phyloP scores from a whole-genome alignment of 2,113 vertebrate genomes.

The Delphinus delphis region DNA sequence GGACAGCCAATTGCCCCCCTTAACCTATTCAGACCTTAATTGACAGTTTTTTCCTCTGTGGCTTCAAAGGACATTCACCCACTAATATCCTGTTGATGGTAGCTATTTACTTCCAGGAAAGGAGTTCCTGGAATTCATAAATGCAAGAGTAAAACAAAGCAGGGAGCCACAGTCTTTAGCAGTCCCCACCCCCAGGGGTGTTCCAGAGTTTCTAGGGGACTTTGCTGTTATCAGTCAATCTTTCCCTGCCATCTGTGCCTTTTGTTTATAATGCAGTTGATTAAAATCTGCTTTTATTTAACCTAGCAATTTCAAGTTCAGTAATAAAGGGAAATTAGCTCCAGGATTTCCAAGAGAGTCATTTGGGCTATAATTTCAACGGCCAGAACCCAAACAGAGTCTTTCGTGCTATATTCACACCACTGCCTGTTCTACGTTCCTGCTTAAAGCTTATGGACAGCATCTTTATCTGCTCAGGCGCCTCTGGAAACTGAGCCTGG shows the following conservation, averaged over 20 bases:
- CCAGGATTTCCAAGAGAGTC: constrained; percentile 6
- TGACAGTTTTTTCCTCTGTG: background rate
- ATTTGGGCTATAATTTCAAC: background rate
- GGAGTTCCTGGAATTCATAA: constrained; percentile 72
- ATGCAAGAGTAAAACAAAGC: constrained; percentile 47
- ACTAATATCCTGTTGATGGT: constrained; percentile 64
- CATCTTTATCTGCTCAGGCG: background rate
- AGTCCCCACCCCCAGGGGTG: background rate
- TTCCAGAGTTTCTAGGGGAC: background rate
- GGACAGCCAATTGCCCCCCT: background rate
- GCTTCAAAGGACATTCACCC: constrained; percentile 29
- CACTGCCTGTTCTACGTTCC: background rate
- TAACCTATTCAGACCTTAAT: constrained; percentile 12
- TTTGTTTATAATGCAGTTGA: constrained; percentile 71
- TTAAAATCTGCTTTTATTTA: constrained; percentile 75
- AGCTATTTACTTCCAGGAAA: constrained; percentile 50
- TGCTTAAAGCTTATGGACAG: background rate
- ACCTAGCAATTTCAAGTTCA: constrained; percentile 68
- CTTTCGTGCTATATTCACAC: background rate
- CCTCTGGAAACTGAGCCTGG: background rate
- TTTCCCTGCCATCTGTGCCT: constrained; percentile 69
- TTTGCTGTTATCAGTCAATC: constrained; percentile 65
- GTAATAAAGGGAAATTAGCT: constrained; percentile 69
- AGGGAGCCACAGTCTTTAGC: background rate
- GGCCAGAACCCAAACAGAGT: background rate